Evolutionary conservation across 2,888 invertebrate species (phyloP).

Genomic region (Tetragnatha montana): DNA sequence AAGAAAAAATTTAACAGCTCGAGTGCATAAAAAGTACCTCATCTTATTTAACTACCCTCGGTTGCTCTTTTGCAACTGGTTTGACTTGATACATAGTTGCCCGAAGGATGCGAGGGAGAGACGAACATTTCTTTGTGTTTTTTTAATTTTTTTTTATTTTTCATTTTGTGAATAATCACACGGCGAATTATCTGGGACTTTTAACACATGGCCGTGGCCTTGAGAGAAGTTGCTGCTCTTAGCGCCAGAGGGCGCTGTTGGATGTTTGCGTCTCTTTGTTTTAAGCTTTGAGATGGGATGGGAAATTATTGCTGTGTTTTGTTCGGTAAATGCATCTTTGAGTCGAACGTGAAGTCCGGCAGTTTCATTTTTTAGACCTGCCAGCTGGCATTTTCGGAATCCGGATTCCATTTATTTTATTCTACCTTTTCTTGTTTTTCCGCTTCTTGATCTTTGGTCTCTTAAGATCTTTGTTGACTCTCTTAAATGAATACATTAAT

Average conservation of each 20-base stretch:
- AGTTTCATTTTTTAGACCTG: neutral
- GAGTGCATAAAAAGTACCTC: conserved; percentile 45
- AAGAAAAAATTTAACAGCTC: conserved; percentile 29
- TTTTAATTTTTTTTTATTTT: conserved; percentile 24
- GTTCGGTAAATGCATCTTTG: neutral
- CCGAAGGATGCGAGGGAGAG: neutral
- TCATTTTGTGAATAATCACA: neutral
- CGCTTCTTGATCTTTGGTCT: too few relatives aligned
- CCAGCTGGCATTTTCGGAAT: neutral
- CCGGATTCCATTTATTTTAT: neutral
- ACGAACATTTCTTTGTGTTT: too few relatives aligned
- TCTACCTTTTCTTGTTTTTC: neutral
- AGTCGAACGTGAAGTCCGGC: neutral
- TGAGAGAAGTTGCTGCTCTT: conserved; percentile 18
- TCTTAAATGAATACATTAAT: too few relatives aligned
- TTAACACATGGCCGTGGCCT: conserved; percentile 26
- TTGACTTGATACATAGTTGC: conserved; percentile 53
- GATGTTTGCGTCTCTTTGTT: neutral
- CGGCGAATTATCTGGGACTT: conserved; percentile 14
- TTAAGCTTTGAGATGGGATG: neutral
- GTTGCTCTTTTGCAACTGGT: conserved; percentile 28
- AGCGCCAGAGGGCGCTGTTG: neutral
- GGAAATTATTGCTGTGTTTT: neutral
- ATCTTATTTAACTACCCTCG: conserved; percentile 28
- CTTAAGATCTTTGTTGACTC: too few relatives aligned